Evolutionary conservation across 2,113 vertebrate species (phyloP).

Genomic region (Pan paniscus): DNA sequence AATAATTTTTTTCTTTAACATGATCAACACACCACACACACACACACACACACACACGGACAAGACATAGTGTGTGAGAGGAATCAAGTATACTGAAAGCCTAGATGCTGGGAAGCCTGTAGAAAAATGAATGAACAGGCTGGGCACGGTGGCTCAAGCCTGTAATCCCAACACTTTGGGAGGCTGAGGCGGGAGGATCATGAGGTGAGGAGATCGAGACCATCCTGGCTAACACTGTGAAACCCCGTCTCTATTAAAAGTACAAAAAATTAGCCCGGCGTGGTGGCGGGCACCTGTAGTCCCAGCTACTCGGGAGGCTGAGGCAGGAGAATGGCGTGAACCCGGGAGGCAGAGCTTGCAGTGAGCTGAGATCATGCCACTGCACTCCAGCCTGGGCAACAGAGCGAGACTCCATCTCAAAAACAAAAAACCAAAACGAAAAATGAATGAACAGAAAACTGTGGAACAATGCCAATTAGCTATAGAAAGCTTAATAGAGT

Average conservation of each 20-base stretch:
- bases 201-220: too few relatives aligned
- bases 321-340: too few relatives aligned
- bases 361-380: fast-evolving
- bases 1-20: background rate
- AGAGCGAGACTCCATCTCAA: too few relatives aligned
- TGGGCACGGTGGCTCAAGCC: too few relatives aligned
- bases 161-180: too few relatives aligned
- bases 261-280: too few relatives aligned
- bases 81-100: background rate
- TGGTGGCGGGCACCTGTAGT: fast-evolving
- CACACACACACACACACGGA: background rate
- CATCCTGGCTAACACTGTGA: too few relatives aligned
- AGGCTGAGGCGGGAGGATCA: too few relatives aligned
- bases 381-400: too few relatives aligned
- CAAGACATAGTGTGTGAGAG: background rate
- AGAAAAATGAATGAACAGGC: background rate
- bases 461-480: background rate
- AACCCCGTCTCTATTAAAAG: too few relatives aligned
- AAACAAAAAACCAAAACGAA: background rate
- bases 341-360: too few relatives aligned
- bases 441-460: background rate
- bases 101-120: background rate
- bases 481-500: background rate
- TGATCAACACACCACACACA: background rate
- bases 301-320: too few relatives aligned